Conservation (phyloP, 2,888 invertebrate genomes). For the Saturnia pavonia region DNA sequence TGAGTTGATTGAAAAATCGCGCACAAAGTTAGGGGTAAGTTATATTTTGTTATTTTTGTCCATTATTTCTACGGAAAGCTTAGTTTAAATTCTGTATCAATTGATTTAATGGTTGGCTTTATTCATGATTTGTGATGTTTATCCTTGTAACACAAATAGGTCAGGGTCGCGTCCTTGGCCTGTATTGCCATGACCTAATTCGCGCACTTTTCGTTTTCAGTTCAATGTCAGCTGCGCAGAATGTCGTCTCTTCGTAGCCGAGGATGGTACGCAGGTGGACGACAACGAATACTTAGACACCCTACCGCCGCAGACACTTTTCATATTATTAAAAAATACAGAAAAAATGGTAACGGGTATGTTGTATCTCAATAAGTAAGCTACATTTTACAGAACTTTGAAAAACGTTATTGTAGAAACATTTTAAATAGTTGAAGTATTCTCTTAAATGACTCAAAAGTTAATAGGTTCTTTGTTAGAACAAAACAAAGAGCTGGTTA, state of each 20-base stretch:
- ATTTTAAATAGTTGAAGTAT: neutral
- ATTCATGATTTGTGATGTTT: conserved; percentile 41
- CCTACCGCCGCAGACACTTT: conserved; percentile 87
- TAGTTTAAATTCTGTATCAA: neutral
- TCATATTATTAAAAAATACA: conserved; percentile 81
- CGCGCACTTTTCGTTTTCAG: conserved; percentile 50
- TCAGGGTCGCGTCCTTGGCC: conserved; percentile 67
- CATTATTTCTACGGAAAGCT: conserved; percentile 20
- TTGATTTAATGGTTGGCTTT: conserved; percentile 32
- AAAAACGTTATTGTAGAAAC: neutral
- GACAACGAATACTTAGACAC: conserved; percentile 90
- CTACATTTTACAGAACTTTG: neutral
- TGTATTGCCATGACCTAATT: conserved; percentile 64
- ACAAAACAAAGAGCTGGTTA: neutral
- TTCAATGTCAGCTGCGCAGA: conserved; percentile 75
- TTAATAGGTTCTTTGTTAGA: neutral
- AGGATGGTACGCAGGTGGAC: conserved; percentile 87
- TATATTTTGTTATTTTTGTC: conserved; percentile 19
- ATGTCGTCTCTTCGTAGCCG: conserved; percentile 80
- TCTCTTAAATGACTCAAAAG: neutral
- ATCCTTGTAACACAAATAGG: conserved; percentile 46
- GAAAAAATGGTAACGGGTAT: conserved; percentile 83
- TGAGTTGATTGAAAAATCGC: conserved; percentile 86
- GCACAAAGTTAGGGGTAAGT: conserved; percentile 84
- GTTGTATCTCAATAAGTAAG: conserved; percentile 32